These are phyloP conservation scores for Leucoma salicis DNA, from an alignment of 2,888 invertebrate genomes.

Conservation along the genomic window DNA sequence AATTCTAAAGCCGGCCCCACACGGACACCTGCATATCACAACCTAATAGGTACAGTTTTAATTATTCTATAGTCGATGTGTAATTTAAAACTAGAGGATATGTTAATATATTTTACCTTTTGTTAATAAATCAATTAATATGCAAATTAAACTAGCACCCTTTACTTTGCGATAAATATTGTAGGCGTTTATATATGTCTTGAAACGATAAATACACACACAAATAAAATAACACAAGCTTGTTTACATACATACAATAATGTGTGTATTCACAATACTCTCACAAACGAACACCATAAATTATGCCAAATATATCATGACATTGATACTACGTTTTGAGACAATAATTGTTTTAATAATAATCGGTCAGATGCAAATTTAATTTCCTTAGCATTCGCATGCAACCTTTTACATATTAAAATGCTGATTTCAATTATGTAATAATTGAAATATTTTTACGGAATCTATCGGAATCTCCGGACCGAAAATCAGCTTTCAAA, in stretches of 20 bases:
- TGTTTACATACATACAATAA: constrained; percentile 16
- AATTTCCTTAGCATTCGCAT: constrained; percentile 56
- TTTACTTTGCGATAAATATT: constrained; percentile 31
- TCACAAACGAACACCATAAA: constrained; percentile 48
- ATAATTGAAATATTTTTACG: too few species aligned
- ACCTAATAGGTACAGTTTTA: neutral
- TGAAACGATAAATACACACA: constrained; percentile 38
- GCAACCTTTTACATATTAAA: constrained; percentile 41
- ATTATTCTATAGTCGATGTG: neutral
- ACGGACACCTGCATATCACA: too few species aligned
- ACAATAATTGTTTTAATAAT: constrained; percentile 40
- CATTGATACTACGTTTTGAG: constrained; percentile 44
- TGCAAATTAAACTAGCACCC: constrained; percentile 52
- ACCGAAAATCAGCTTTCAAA: too few species aligned
- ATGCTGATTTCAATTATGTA: constrained; percentile 20
- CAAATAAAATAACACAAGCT: constrained; percentile 18
- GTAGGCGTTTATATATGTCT: constrained; percentile 50
- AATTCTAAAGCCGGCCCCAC: too few species aligned
- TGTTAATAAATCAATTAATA: constrained; percentile 51
- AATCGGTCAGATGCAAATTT: constrained; percentile 38
- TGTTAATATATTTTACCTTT: constrained; percentile 39
- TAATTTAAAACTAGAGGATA: constrained; percentile 12
- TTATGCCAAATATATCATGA: constrained; percentile 48
- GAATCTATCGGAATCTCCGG: too few species aligned
- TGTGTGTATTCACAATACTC: constrained; percentile 21